These are phyloP conservation scores for Lipotes vexillifer DNA, from an alignment of 2,113 vertebrate genomes.

Conservation along the genomic window DNA sequence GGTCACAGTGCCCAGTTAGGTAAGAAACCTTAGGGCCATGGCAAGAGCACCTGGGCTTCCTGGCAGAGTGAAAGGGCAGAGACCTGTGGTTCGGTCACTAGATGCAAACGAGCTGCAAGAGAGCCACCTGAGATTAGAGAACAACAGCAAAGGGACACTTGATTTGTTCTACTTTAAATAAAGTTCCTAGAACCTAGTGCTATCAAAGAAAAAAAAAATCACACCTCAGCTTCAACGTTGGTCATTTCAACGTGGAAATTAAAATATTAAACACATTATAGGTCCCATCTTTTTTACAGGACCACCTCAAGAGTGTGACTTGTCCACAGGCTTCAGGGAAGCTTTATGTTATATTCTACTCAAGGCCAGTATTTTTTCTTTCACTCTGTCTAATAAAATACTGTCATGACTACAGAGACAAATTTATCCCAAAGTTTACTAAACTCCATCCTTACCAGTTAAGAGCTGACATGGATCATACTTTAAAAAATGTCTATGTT, in stretches of 20 bases:
- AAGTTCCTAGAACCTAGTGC: not conserved
- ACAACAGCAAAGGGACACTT: not conserved
- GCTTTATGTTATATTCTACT: conserved; percentile 22
- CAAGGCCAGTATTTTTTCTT: not conserved
- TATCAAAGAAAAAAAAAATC: conserved; percentile 8
- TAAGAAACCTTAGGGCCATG: not conserved
- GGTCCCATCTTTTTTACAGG: not conserved
- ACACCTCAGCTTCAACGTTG: not conserved
- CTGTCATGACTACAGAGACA: not conserved
- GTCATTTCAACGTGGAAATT: not conserved
- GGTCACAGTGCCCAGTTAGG: not conserved
- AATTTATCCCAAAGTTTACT: not conserved
- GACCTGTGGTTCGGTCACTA: not conserved
- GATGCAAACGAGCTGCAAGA: not conserved
- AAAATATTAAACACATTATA: not conserved
- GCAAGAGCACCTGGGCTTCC: not conserved
- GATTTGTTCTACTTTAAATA: not conserved
- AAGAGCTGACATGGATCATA: not conserved
- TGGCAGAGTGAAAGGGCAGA: not conserved
- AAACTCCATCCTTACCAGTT: not conserved
- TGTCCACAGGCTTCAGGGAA: not conserved
- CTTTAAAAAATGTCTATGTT: not conserved
- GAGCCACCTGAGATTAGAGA: not conserved
- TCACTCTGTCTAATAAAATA: not conserved
- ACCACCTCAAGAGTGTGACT: not conserved